Evolutionary conservation across 1,140 invertebrate genomes (phyloP), one percentile per base, ranked within the genome.

Genomic region (Tetramorium parvispinum): DNA sequence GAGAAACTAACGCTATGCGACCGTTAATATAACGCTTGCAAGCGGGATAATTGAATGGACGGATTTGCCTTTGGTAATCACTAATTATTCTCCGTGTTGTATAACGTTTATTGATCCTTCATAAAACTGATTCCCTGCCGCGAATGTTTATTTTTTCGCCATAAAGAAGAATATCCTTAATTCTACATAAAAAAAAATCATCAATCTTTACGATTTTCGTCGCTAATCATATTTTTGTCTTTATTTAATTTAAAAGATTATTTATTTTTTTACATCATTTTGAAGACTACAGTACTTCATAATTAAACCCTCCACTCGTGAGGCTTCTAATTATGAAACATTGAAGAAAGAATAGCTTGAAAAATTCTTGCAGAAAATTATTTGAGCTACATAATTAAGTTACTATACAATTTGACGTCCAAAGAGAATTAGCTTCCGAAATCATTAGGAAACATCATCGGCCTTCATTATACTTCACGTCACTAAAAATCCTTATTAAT

Each of bases 1-100:
- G 68, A 83, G 79, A 83, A 83, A 73, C 79, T 83, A 83, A 83
- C 71, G 18, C n/a, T 59, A 73, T 57, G 78, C 63, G 18, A 59
- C 40, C 53, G n/a, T 75, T 83, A 75, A 75, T 75, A 55, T 18
- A 83, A 83, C 53, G 66, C 18, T 82, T 7, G 53, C 37, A 71
- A 32, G 37, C 77, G 37, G 37, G 65, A 83, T 75, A 83, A 83
- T 83, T 83, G 68, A 83, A 83, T 43, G 27, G 51, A 16, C 32
- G n/a, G 49, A 81, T 83, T 83, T 40, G 40, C 11, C 32, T 49
- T 49, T 11, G 24, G 5, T 75, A 83, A 83, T 83, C 40, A 59
- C 66, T 46, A 71, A 82, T 73, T 82, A 82, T 82, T 82, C 51
- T 32, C 13, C 46, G 3, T 37, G 8, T n/a, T 53, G n/a, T n/a